phyloP scores from a whole-genome alignment of 2,113 vertebrate genomes.

The Neogobius melanostomus region DNA sequence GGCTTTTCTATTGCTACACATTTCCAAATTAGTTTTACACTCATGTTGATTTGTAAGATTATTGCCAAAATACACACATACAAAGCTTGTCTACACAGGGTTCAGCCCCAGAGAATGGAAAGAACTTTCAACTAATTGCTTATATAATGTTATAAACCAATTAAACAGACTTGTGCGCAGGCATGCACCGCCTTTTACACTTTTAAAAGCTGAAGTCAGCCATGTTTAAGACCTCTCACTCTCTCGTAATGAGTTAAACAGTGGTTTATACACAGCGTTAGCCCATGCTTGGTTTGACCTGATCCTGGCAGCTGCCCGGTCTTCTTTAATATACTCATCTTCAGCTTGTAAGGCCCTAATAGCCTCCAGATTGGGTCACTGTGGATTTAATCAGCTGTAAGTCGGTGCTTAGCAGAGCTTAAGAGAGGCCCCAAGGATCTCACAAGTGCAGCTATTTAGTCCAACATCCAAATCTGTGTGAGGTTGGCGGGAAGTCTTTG shows the following conservation, averaged over 20 bases:
- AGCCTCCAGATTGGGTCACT: slow-evolving; percentile 53
- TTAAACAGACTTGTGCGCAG: not conserved
- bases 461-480: slow-evolving; percentile 34
- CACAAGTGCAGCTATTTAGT: slow-evolving; percentile 31
- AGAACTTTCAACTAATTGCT: no score
- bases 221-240: slow-evolving; percentile 15
- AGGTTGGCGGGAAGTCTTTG: slow-evolving; percentile 23
- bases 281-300: slow-evolving; percentile 31
- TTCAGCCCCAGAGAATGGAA: no score
- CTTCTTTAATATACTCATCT: slow-evolving; percentile 53
- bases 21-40: no score
- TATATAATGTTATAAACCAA: not conserved
- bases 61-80: no score
- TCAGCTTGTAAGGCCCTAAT: slow-evolving; percentile 43
- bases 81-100: no score
- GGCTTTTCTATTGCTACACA: not conserved
- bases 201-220: not conserved
- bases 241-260: slow-evolving; percentile 27
- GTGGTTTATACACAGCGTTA: slow-evolving; percentile 29
- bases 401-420: slow-evolving; percentile 33
- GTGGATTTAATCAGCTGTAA: slow-evolving; percentile 48
- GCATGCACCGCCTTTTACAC: not conserved
- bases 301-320: slow-evolving; percentile 30
- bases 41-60: no score
- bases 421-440: slow-evolving; percentile 37